Evolutionary conservation across 2,113 vertebrate genomes (phyloP).

Genomic region (Myiozetetes cayanensis): DNA sequence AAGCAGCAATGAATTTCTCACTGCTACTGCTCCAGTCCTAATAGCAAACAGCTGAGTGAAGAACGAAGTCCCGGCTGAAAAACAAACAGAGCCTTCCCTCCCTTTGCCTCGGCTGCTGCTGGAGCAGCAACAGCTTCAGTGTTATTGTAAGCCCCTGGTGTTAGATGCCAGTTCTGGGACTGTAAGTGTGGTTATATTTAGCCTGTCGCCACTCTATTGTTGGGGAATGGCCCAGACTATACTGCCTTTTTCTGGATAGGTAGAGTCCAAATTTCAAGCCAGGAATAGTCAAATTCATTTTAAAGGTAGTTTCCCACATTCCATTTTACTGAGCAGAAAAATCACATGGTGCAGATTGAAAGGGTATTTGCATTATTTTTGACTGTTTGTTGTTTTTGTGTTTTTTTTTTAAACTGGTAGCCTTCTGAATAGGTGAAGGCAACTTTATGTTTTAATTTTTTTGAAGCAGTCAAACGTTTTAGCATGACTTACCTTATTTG

Average conservation of each 20-base stretch:
- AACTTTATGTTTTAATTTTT: not conserved
- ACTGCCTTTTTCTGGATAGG: conserved; percentile 25
- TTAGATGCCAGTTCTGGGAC: not conserved
- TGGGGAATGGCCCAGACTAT: not conserved
- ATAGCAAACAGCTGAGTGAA: conserved; percentile 69
- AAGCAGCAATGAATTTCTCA: conserved; percentile 46
- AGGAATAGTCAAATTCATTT: not conserved
- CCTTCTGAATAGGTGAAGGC: not conserved
- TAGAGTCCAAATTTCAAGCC: not conserved
- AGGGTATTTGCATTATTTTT: not conserved
- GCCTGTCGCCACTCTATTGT: conserved; percentile 6
- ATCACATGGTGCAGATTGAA: not conserved
- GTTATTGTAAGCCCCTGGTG: conserved; percentile 18
- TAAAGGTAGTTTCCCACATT: not conserved
- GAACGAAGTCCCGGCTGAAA: conserved; percentile 33
- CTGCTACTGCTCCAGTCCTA: conserved; percentile 70
- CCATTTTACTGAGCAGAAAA: not conserved
- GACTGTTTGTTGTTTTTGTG: not conserved
- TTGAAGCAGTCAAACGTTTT: not conserved
- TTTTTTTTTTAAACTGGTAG: not conserved
- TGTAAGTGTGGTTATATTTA: not conserved
- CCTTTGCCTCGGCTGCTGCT: not conserved
- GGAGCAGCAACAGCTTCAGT: conserved; percentile 14
- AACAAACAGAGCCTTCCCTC: conserved; percentile 14
- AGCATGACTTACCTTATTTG: not conserved